Percentiles rank a stretch among this genome's conserved stretches.
Evolutionary conservation across 2,797 vertebrate genomes (phyloP).

Genomic region (Tapera naevia): DNA sequence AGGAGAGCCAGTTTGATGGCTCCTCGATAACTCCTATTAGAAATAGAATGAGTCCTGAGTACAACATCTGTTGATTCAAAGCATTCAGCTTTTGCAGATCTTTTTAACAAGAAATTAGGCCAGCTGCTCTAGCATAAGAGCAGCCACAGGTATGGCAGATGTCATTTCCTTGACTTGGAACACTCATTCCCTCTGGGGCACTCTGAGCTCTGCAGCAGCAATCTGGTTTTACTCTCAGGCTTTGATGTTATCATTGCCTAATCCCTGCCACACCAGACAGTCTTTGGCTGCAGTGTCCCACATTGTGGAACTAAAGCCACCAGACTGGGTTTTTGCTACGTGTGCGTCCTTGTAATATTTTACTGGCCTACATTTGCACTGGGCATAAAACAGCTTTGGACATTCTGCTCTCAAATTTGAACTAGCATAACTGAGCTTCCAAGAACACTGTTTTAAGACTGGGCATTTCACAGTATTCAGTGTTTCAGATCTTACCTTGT

Average conservation of each 20-base stretch:
- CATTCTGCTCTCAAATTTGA: not conserved
- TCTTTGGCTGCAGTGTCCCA: constrained; percentile 8
- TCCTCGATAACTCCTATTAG: not conserved
- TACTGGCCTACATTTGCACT: constrained; percentile 28
- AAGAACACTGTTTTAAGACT: not conserved
- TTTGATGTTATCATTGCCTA: constrained; percentile 44
- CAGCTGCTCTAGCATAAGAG: not conserved
- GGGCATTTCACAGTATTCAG: not conserved
- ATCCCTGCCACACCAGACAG: constrained; percentile 51
- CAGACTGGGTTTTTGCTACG: not conserved
- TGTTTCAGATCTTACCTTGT: not conserved
- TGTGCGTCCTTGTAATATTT: not conserved
- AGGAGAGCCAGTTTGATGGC: not conserved
- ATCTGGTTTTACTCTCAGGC: constrained; percentile 48
- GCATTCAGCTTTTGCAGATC: not conserved
- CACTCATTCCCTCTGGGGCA: not conserved
- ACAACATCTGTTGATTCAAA: not conserved
- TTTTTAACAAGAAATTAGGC: constrained; percentile 3
- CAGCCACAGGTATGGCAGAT: not conserved
- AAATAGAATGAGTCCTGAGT: not conserved
- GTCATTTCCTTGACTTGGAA: not conserved
- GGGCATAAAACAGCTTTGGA: not conserved
- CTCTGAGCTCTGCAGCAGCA: not conserved
- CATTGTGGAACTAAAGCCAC: constrained; percentile 26
- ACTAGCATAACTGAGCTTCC: not conserved